Evolutionary conservation across 2,113 vertebrate genomes (phyloP).

Genomic region (Prunella fulvescens): DNA sequence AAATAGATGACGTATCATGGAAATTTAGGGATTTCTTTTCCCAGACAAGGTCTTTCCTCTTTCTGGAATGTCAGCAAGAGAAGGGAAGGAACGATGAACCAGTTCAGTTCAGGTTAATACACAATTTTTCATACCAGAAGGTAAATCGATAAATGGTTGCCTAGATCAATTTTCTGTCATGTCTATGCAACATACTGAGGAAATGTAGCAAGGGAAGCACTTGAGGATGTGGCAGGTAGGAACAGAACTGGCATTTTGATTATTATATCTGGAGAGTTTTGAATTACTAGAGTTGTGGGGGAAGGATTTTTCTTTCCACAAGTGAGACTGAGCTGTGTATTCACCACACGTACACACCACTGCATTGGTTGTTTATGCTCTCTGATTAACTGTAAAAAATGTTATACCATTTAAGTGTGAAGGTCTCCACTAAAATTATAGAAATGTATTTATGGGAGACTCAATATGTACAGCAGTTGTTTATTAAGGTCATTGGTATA

Average conservation of each 20-base stretch:
- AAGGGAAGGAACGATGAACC: not conserved
- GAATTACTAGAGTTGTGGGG: not conserved
- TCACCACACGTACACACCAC: not conserved
- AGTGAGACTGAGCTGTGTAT: not conserved
- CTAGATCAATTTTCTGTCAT: conserved; percentile 70
- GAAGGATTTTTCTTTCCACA: not conserved
- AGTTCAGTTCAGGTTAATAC: conserved; percentile 59
- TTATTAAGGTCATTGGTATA: conserved; percentile 54
- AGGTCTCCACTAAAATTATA: conserved; percentile 47
- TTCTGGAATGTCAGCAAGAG: not conserved
- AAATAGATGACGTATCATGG: not conserved
- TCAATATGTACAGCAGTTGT: conserved; percentile 38
- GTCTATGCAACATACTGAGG: conserved; percentile 63
- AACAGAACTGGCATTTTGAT: conserved; percentile 57
- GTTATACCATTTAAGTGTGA: conserved; percentile 41
- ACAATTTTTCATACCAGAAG: conserved; percentile 61
- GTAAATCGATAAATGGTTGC: conserved; percentile 62
- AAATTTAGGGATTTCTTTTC: not conserved
- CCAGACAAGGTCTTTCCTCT: not conserved
- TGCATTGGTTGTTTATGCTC: conserved; percentile 19
- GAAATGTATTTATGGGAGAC: conserved; percentile 41
- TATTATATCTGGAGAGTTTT: conserved; percentile 41
- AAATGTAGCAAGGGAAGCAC: conserved; percentile 61
- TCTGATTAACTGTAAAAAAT: conserved; percentile 49
- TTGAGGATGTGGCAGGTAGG: conserved; percentile 28